Evolutionary conservation across 1,140 invertebrate species (phyloP).

Genomic region (Nasonia vitripennis): DNA sequence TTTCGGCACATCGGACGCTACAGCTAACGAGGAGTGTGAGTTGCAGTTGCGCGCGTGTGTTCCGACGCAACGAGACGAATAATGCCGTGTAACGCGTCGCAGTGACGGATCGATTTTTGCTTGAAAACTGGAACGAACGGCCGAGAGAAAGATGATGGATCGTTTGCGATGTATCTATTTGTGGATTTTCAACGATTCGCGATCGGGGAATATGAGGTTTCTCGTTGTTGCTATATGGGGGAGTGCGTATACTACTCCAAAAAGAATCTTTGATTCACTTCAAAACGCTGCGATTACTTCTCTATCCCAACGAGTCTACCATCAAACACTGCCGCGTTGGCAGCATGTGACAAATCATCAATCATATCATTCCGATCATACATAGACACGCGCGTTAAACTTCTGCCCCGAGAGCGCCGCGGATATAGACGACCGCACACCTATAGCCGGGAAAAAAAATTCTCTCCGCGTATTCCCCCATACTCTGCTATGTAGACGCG

Average conservation of each 20-base stretch:
- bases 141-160: constrained; percentile 71
- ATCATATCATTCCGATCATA: constrained; percentile 9
- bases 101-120: constrained; percentile 72
- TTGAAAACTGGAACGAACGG: constrained; percentile 53
- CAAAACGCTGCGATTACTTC: too few species aligned
- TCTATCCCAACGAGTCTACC: too few species aligned
- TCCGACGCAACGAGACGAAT: constrained; percentile 67
- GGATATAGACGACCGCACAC: not conserved
- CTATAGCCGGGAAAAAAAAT: not conserved
- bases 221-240: too few species aligned
- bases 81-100: constrained; percentile 26
- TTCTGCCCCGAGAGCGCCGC: not conserved
- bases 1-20: not conserved
- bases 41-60: not conserved
- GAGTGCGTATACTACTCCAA: too few species aligned
- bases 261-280: too few species aligned
- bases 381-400: not conserved
- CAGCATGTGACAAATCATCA: constrained; percentile 17
- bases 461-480: not conserved
- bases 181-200: too few species aligned
- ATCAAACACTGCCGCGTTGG: too few species aligned
- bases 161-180: constrained; percentile 57
- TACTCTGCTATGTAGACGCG: not conserved
- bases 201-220: too few species aligned
- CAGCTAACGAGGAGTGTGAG: not conserved